Evolutionary conservation across 2,888 invertebrate species (phyloP), one percentile per base, ranked within the genome.

Genomic region (Pterostichus madidus): DNA sequence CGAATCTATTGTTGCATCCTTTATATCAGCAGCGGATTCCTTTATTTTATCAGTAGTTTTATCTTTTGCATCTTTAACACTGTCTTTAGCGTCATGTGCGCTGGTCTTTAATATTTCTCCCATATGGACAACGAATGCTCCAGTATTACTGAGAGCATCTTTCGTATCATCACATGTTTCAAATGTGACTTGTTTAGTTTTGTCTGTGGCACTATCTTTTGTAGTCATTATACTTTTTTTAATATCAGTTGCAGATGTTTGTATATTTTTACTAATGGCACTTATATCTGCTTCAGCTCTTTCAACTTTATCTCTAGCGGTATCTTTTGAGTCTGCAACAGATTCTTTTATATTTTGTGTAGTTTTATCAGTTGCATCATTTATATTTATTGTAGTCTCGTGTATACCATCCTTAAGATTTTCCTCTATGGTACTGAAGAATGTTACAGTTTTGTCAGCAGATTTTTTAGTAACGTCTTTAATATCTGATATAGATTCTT

Each of bases 221-320:
- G 73, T n/a, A 44, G 73, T 56, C 44, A 81, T 78, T 56, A 44
- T 75, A 31, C 59, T 64, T 10, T 84, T 79, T 56, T 59, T 44
- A 10, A 35, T 11, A 59, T 35, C 53, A 53, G 35, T 80, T 53
- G 44, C 32, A 73, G 24, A 52, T 80, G 17, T 46, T 73, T 39
- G 10, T n/a, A 46, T 46, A n/a, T 46, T 46, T 17, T 64, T 13
- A 3, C 35, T 11, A 32, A 24, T 32, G 5, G 1, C 4, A 35
- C 64, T n/a, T 11, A 32, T 32, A 13, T 10, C n/a, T n/a, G 7
- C 35, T 52, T 2, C n/a, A 5, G 49, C 46, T 85, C 91, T 91
- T 86, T 92, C 91, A 8, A 91, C 91, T 24, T 91, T 91, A 87
- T 92, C 91, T 15, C 90, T 91, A 86, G 91, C 89, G 73, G 91